Percentiles rank a stretch among this genome's conserved stretches.
Conservation (phyloP, 1,140 invertebrate genomes). For the Aphelenchoides fujianensis region DNA sequence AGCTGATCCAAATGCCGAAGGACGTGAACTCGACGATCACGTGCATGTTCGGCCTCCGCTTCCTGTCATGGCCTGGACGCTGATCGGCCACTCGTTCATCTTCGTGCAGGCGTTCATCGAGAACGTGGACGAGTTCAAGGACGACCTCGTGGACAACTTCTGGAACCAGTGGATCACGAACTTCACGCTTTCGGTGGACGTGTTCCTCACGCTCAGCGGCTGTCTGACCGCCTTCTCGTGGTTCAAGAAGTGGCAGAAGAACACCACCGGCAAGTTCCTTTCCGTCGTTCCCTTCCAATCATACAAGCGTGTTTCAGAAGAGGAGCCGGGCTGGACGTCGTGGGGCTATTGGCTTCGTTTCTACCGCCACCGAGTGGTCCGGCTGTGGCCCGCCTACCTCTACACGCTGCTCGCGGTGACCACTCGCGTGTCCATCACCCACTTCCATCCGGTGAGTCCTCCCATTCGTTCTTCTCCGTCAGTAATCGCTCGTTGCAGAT, state of each 20-base stretch:
- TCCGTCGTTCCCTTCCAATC: conserved; percentile 10
- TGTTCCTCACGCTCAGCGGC: conserved; percentile 55
- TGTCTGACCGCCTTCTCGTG: conserved; percentile 57
- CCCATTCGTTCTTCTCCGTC: not conserved
- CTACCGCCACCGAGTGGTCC: conserved; percentile 57
- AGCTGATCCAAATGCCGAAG: conserved; percentile 59
- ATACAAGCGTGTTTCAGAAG: conserved; percentile 38
- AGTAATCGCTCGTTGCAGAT: conserved; percentile 53
- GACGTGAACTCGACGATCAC: conserved; percentile 59
- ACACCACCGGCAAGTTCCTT: conserved; percentile 48
- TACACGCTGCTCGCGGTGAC: conserved; percentile 60
- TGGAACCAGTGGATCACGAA: conserved; percentile 62
- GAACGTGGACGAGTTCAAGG: conserved; percentile 60
- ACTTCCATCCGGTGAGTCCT: conserved; percentile 44
- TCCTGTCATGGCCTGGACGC: conserved; percentile 60
- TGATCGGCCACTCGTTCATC: conserved; percentile 62
- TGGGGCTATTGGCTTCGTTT: conserved; percentile 59
- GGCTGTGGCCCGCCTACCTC: conserved; percentile 60
- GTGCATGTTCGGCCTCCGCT: conserved; percentile 59
- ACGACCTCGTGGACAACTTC: conserved; percentile 59
- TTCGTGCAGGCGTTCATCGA: conserved; percentile 60
- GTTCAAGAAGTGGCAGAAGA: conserved; percentile 62
- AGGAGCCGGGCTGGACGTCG: conserved; percentile 54
- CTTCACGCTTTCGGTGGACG: conserved; percentile 58
- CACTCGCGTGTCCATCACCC: conserved; percentile 53